Base-by-base conservation (phyloP, 2,113 vertebrate species). In the Heterochromis multidens region DNA sequence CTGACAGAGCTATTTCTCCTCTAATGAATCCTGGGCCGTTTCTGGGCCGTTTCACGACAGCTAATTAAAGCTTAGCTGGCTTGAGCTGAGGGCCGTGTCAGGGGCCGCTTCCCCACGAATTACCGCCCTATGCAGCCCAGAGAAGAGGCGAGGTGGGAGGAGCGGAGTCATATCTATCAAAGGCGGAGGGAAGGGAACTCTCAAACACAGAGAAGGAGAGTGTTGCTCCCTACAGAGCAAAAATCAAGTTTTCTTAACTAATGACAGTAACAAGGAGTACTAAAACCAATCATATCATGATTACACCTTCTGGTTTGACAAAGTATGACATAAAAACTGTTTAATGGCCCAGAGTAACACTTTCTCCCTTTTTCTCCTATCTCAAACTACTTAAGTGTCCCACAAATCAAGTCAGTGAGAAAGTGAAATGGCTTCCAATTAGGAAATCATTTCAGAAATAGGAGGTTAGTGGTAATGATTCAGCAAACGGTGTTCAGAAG, bases 21-120 rank as follows among this genome's bases (percentile, higher is more conserved):
- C 92, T 96, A 96, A 94, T 93, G 92, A 96, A 96, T 85, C 61
- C 95, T 94, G 87, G 94, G 94, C 84, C 63, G 80, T 94, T 93
- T 93, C 95, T 94, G 87, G 94, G 94, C 84, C 63, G 80, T 94
- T 93, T 93, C 95, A 94, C 95, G 94, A 96, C 96, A 94, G 94
- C 96, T 96, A 96, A 97, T 97, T 97, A 97, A 96, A 94, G 94
- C 94, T 94, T 92, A 88, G 94, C 93, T 94, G 94, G 95, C 95
- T 94, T 79, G 79, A 93, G 94, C 92, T 60, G 93, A 87, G 91
- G 92, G 85, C 89, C 83, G 82, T 95, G 96, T 96, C 95, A 96
- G 82, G 94, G 95, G 93, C 94, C 92, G 43, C 85, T 52, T 88
- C 86, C 87, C 37, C 59, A 90, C 92, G 19, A 93, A 94, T 94